A percentile compares a stretch with the other conserved stretches of the same genome.
Conservation (phyloP, 2,113 vertebrate genomes). For the Alethe diademata region DNA sequence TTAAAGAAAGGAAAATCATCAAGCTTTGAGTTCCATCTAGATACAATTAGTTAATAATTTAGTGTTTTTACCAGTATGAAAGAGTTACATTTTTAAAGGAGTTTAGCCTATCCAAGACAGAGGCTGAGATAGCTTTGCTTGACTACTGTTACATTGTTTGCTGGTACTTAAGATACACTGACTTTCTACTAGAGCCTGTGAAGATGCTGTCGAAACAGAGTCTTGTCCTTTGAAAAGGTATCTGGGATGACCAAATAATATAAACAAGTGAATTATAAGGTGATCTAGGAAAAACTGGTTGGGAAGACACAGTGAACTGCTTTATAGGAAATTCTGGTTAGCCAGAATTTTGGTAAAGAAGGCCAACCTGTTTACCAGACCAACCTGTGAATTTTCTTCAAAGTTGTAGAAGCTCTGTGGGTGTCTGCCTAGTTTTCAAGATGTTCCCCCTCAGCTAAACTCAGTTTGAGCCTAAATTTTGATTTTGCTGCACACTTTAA, state of each 20-base stretch:
- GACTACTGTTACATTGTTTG: not conserved
- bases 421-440: not conserved
- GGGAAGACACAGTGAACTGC: not conserved
- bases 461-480: not conserved
- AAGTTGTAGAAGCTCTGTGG: not conserved
- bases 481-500: not conserved
- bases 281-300: not conserved
- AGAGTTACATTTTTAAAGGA: not conserved
- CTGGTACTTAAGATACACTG: not conserved
- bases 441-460: not conserved
- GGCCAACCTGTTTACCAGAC: not conserved
- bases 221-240: not conserved
- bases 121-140: not conserved
- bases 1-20: not conserved
- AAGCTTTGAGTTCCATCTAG: not conserved
- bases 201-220: not conserved
- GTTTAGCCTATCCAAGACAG: not conserved
- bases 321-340: constrained; percentile 4
- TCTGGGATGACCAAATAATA: not conserved
- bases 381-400: not conserved
- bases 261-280: not conserved
- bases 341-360: not conserved
- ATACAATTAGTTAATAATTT: not conserved
- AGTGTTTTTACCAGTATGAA: not conserved
- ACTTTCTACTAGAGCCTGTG: not conserved